These are phyloP conservation scores for Ormia ochracea DNA, from an alignment of 2,888 invertebrate species.

Conservation along the genomic window DNA sequence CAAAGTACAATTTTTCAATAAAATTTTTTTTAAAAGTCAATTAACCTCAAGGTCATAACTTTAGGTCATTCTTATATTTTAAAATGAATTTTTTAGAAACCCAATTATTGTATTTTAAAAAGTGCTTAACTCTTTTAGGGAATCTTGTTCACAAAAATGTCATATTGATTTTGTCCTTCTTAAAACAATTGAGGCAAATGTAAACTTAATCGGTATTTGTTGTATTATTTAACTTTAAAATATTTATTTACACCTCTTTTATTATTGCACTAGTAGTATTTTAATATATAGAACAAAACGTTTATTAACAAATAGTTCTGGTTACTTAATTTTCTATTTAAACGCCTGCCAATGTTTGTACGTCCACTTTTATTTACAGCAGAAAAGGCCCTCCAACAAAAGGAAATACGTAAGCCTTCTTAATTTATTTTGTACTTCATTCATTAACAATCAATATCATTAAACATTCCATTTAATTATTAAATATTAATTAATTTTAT, in stretches of 20 bases:
- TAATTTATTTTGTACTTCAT: constrained; percentile 3
- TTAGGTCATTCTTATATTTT: background rate
- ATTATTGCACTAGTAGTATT: constrained; percentile 4
- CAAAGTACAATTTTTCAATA: background rate
- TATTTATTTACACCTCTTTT: constrained; percentile 10
- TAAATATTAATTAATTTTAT: constrained; percentile 14
- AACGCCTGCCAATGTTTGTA: constrained; percentile 16
- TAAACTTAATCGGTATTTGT: constrained; percentile 51
- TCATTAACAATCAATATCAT: constrained; percentile 1
- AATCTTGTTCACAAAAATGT: background rate
- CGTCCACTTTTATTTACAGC: constrained; percentile 8
- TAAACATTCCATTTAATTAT: constrained; percentile 31
- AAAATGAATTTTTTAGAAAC: background rate
- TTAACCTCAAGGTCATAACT: background rate
- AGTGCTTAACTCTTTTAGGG: too few species aligned
- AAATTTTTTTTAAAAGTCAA: background rate
- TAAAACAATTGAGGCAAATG: constrained; percentile 14
- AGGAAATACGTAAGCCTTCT: background rate
- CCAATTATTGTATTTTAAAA: too few species aligned
- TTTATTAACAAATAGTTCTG: background rate
- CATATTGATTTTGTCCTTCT: background rate
- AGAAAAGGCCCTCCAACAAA: constrained; percentile 37
- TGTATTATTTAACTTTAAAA: constrained; percentile 53
- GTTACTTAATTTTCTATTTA: constrained; percentile 39
- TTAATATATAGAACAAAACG: constrained; percentile 3